Evolutionary conservation across 1,140 invertebrate species (phyloP).

Genomic region (Leptopilina clavipes): DNA sequence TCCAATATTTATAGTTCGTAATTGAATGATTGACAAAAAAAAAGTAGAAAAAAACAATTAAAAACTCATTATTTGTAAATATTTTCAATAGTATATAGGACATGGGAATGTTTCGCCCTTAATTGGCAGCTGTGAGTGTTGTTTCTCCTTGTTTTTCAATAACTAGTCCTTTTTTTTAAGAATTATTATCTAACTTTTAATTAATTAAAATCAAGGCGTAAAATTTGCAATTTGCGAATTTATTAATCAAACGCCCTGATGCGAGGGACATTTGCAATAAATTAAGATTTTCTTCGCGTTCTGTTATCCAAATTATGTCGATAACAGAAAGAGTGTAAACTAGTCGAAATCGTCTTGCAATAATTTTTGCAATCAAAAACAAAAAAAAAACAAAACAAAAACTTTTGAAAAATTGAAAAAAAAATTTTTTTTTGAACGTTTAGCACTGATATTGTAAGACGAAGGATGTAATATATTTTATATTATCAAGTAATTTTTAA

Average conservation of each 20-base stretch:
- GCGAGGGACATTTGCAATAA: slow-evolving; percentile 38
- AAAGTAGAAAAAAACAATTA: too few species aligned
- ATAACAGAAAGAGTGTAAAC: slow-evolving; percentile 66
- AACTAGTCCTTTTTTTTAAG: slow-evolving; percentile 22
- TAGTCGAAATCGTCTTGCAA: slow-evolving; percentile 68
- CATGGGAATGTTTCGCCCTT: neutral
- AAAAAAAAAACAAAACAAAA: neutral
- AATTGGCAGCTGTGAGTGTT: slow-evolving; percentile 15
- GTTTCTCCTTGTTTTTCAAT: slow-evolving; percentile 8
- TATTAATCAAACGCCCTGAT: neutral
- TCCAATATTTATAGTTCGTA: neutral
- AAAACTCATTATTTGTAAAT: neutral
- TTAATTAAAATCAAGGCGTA: slow-evolving; percentile 16
- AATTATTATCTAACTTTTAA: too few species aligned
- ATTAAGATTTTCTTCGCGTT: slow-evolving; percentile 54
- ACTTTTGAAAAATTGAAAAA: neutral
- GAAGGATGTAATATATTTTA: slow-evolving; percentile 1
- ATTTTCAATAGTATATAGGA: neutral
- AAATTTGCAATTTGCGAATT: neutral
- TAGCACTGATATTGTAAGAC: neutral
- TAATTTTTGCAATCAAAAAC: slow-evolving; percentile 26
- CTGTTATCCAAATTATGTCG: slow-evolving; percentile 42
- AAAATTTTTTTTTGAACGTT: neutral
- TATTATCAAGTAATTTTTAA: neutral
- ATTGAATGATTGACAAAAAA: too few species aligned